A percentile compares a stretch with the other conserved stretches of the same genome.
Evolutionary conservation across 1,140 invertebrate genomes (phyloP).

Genomic region (Colletes gigas): DNA sequence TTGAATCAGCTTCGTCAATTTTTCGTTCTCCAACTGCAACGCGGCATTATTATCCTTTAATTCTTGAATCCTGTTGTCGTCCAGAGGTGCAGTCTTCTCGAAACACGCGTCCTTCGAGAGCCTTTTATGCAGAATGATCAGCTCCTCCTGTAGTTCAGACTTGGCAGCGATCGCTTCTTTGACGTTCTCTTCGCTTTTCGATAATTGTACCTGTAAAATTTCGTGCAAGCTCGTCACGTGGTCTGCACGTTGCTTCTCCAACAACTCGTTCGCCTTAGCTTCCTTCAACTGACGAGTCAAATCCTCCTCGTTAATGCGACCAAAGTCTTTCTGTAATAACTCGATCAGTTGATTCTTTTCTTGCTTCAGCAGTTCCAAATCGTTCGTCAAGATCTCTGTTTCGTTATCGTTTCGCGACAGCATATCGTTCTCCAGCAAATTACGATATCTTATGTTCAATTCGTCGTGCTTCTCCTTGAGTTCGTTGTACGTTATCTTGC

Average conservation of each 20-base stretch:
- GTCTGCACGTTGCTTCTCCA: conserved; percentile 74
- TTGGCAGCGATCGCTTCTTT: conserved; percentile 71
- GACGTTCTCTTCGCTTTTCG: conserved; percentile 74
- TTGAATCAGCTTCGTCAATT: conserved; percentile 67
- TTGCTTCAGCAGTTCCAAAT: conserved; percentile 60
- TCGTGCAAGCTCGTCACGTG: conserved; percentile 72
- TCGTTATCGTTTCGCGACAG: conserved; percentile 32
- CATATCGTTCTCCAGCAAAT: conserved; percentile 68
- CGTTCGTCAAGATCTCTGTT: conserved; percentile 59
- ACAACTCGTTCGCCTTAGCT: conserved; percentile 66
- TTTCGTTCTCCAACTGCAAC: conserved; percentile 67
- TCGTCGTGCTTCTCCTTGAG: conserved; percentile 74
- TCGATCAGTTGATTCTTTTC: conserved; percentile 71
- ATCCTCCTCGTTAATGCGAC: not conserved
- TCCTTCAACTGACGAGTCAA: conserved; percentile 41
- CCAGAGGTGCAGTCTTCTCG: conserved; percentile 56
- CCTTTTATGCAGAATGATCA: conserved; percentile 74
- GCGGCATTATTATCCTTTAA: conserved; percentile 39
- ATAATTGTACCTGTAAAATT: conserved; percentile 77
- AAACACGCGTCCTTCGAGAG: conserved; percentile 69
- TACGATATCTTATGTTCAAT: conserved; percentile 71
- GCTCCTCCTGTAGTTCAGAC: conserved; percentile 75
- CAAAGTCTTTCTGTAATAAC: conserved; percentile 8
- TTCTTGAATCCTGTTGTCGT: conserved; percentile 54
- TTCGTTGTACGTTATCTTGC: conserved; percentile 66